A percentile compares a stretch with the other conserved stretches of the same genome.
Conservation (phyloP, 2,888 invertebrate genomes). For the Junonia oenone region DNA sequence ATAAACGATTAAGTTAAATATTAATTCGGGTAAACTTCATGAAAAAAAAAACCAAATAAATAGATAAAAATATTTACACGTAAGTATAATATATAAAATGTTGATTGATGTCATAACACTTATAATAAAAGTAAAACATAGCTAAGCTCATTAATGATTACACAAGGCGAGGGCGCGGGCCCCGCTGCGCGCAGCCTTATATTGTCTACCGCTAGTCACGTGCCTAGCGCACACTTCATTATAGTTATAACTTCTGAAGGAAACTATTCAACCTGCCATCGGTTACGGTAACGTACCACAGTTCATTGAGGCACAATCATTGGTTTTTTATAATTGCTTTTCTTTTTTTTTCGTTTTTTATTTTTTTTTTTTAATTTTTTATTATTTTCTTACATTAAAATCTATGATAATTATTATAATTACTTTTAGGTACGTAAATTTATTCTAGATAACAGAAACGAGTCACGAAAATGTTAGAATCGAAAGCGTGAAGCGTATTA, state of each 20-base stretch:
- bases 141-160: constrained; percentile 79
- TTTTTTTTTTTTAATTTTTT: constrained; percentile 45
- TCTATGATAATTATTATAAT: constrained; percentile 76
- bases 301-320: constrained; percentile 80
- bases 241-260: constrained; percentile 53
- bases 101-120: constrained; percentile 79
- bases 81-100: constrained; percentile 68
- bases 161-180: constrained; percentile 67
- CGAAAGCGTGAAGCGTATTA: constrained; percentile 79
- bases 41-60: constrained; percentile 60
- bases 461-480: constrained; percentile 75
- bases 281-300: constrained; percentile 79
- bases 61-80: constrained; percentile 76
- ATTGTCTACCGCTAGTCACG: constrained; percentile 56
- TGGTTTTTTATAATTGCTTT: constrained; percentile 77
- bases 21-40: constrained; percentile 75
- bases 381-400: constrained; percentile 35
- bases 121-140: constrained; percentile 77
- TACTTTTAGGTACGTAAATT: constrained; percentile 79
- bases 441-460: constrained; percentile 79
- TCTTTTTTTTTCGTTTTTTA: constrained; percentile 50
- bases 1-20: constrained; percentile 40
- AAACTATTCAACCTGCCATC: constrained; percentile 73
- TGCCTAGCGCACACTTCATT: constrained; percentile 63
- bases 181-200: constrained; percentile 60